These are phyloP conservation scores for Thyatira batis DNA, from an alignment of 2,888 invertebrate species.

Conservation along the genomic window DNA sequence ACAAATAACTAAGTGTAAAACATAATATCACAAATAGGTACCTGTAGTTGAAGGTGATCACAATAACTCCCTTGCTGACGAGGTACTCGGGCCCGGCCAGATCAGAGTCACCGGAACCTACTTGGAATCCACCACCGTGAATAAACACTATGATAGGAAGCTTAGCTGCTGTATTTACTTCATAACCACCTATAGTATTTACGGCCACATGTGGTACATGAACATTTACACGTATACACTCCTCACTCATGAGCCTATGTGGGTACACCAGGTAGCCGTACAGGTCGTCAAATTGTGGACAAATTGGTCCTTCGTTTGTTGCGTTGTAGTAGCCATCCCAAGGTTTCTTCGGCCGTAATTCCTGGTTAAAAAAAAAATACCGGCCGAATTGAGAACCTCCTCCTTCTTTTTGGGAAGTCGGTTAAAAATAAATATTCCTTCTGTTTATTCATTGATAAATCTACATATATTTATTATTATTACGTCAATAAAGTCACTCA, in stretches of 20 bases:
- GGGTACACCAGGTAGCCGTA: constrained; percentile 18
- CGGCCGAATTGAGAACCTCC: too few species aligned
- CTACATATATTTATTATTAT: background rate
- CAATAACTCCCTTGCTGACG: constrained; percentile 37
- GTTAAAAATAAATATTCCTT: too few species aligned
- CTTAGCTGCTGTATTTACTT: background rate
- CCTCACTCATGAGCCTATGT: constrained; percentile 25
- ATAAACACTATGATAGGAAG: constrained; percentile 1
- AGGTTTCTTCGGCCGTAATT: constrained; percentile 56
- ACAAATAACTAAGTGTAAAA: background rate
- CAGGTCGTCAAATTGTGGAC: constrained; percentile 68
- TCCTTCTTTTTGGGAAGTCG: too few species aligned
- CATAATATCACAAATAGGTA: constrained; percentile 10
- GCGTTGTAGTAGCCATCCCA: constrained; percentile 63
- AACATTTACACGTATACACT: constrained; percentile 27
- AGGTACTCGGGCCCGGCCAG: constrained; percentile 48
- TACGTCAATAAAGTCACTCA: background rate
- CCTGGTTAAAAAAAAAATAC: constrained; percentile 32
- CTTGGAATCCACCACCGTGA: constrained; percentile 51
- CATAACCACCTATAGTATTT: background rate
- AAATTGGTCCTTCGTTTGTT: constrained; percentile 74
- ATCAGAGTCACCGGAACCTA: constrained; percentile 34
- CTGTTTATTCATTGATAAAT: too few species aligned
- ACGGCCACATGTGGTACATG: constrained; percentile 16
- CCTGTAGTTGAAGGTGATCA: constrained; percentile 53